Evolutionary conservation across 2,888 invertebrate species (phyloP), one percentile per base, ranked within the genome.

Genomic region (Harpalus rufipes): DNA sequence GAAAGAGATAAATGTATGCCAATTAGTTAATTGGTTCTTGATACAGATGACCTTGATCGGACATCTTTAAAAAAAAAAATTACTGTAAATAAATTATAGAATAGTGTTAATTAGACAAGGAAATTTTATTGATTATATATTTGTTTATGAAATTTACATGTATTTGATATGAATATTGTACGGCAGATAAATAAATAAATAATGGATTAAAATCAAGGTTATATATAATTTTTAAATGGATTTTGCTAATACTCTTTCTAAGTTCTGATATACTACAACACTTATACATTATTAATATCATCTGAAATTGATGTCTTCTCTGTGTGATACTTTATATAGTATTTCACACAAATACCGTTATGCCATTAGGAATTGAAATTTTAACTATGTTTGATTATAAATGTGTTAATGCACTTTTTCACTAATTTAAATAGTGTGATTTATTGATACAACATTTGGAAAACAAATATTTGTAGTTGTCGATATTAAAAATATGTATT

Each of bases 331-430:
- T 32, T 68, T 68, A 68, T 10, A 63, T 68, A n/a, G n/a, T n/a
- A n/a, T 39, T 68, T 68, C 14, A 68, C 39, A 68, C 14, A 68
- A n/a, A 32, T 39, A 6, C 68, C 68, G 68, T 68, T 68, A 68
- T 12, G 10, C 68, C 39, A 68, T 68, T 68, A 68, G 68, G 39
- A 68, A n/a, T 68, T 39, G 25, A 68, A 68, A 68, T 39, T 14
- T 63, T 25, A 63, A 25, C 63, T 25, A 10, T 14, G 68, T 68
- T 39, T 68, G 68, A 68, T 68, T 32, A 39, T 32, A 32, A 68
- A 68, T 68, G 68, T 14, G 68, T n/a, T 68, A 68, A 68, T 68
- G 68, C n/a, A 68, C n/a, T 12, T 21, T 68, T 39, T 68, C 39
- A 14, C 68, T 68, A 68, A 68, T 68, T 39, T 68, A 25, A 7